Conservation (phyloP, 2,888 invertebrate species). For the Chaitophorus viminalis region DNA sequence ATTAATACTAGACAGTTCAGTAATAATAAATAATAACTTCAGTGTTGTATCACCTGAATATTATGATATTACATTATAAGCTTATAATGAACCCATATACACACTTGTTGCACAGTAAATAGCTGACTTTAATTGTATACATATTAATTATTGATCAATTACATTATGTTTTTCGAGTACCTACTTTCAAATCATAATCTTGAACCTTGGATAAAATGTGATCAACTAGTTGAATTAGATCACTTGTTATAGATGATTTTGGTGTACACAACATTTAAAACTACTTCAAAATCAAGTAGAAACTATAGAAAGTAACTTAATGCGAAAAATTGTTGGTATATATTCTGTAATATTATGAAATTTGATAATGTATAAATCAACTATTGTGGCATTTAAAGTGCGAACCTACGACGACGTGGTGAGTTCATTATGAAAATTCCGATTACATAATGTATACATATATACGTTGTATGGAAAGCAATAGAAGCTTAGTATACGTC, state of each 20-base stretch:
- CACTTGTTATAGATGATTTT: neutral
- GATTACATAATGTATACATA: no score
- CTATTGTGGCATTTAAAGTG: no score
- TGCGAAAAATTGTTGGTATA: no score
- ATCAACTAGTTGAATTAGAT: neutral
- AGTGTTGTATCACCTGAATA: neutral
- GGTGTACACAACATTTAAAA: neutral
- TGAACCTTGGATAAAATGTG: neutral
- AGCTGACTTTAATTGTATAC: neutral
- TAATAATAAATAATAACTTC: neutral
- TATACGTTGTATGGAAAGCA: neutral
- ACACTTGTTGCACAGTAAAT: neutral
- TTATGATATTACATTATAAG: neutral
- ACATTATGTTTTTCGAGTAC: slow-evolving; percentile 13
- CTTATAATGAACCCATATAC: slow-evolving; percentile 3
- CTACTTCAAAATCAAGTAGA: neutral
- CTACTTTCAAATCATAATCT: slow-evolving; percentile 32
- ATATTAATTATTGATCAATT: neutral
- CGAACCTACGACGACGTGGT: neutral
- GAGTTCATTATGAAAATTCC: no score
- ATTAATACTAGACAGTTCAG: no score
- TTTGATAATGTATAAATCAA: no score
- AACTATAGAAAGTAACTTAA: neutral
- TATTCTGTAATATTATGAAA: no score
- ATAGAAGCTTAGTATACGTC: neutral